phyloP scores from a whole-genome alignment of 2,113 vertebrate species.

The Orientallactaga bullata region DNA sequence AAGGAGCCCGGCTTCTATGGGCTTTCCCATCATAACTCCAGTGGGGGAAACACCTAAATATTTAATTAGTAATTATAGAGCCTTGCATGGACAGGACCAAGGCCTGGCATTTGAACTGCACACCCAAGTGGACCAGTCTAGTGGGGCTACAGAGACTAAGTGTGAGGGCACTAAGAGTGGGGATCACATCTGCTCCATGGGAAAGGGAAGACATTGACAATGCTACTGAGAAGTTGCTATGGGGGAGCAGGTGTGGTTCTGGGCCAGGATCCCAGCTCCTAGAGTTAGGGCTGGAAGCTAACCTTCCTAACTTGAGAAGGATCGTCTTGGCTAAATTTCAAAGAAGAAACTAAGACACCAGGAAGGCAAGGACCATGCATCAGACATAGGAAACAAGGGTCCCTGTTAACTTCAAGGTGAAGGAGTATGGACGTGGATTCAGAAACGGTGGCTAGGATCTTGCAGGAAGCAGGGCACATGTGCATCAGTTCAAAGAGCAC shows the following conservation, averaged over 20 bases:
- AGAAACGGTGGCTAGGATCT: background rate
- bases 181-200: background rate
- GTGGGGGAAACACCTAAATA: background rate
- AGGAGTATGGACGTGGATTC: background rate
- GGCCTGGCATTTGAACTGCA: too few relatives aligned
- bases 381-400: background rate
- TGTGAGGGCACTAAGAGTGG: background rate
- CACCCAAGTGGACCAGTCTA: background rate
- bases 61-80: background rate
- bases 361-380: background rate
- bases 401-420: background rate
- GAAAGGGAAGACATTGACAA: background rate
- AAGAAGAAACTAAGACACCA: background rate
- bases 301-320: background rate
- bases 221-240: background rate
- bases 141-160: background rate
- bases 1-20: background rate
- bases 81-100: background rate
- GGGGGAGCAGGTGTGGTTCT: background rate
- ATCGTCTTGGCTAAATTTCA: background rate
- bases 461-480: background rate
- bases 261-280: background rate
- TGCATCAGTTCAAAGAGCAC: background rate
- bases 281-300: background rate
- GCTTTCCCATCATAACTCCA: background rate